phyloP scores from a whole-genome alignment of 2,797 vertebrate genomes.

The Amazona finschi region DNA sequence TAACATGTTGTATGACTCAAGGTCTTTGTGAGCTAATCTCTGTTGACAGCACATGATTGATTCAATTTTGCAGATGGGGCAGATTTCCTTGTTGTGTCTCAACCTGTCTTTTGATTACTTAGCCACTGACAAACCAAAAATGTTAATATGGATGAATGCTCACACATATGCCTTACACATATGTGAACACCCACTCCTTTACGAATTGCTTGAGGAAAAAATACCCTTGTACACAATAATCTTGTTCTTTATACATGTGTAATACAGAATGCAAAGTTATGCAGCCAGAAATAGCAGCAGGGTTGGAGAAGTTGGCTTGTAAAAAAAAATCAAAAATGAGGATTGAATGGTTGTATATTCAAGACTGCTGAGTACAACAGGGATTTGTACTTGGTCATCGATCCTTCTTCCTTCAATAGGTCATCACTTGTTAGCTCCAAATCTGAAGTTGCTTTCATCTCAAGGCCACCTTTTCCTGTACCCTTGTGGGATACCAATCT shows the following conservation, averaged over 20 bases:
- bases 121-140: conserved; percentile 5
- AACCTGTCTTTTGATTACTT: conserved; percentile 34
- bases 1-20: not conserved
- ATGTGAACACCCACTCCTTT: conserved; percentile 12
- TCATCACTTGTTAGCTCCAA: not conserved
- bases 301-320: not conserved
- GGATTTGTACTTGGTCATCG: not conserved
- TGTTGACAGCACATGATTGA: conserved; percentile 32
- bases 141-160: conserved; percentile 18
- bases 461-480: not conserved
- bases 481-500: not conserved
- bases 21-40: not conserved
- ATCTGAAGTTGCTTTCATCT: not conserved
- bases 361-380: not conserved
- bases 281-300: not conserved
- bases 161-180: conserved; percentile 1
- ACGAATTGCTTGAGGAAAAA: not conserved
- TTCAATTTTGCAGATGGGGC: conserved; percentile 11
- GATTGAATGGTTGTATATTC: not conserved
- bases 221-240: not conserved
- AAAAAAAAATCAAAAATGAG: not conserved
- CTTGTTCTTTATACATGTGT: not conserved
- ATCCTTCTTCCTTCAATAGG: not conserved
- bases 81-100: conserved; percentile 26
- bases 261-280: not conserved